Evolutionary conservation across 37 sponge, comb jelly and placozoan species (phyloP), one percentile per base, ranked within the genome.

Genomic region (Tethya wilhelma): DNA sequence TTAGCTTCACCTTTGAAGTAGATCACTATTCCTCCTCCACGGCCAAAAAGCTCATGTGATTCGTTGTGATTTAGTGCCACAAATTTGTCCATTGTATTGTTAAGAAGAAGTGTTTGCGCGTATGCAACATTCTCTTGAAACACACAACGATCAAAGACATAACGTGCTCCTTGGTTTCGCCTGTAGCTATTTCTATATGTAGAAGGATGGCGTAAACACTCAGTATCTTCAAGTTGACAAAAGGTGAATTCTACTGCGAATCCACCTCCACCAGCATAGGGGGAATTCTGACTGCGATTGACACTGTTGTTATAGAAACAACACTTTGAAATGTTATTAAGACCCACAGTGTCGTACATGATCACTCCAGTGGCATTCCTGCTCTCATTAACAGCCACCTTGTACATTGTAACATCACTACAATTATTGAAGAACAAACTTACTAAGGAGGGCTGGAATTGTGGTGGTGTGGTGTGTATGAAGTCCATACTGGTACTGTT

Each of bases 1-100:
- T 4, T 25, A 37, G 93, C 84, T 29, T 75, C 66, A 12, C 80
- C 80, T 42, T 87, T 88, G 60, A 93, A 77, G 45, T 77, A 79
- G 2, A 93, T 25, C 2, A 81, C 81, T 6, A 93, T 31, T 0
- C 93, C 93, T 9, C 89, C 93, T 29, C 93, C 93, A 66, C 89
- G 59, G 0, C 93, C 93, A 71, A 93, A 81, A 36, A 78, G 72
- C 26, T 77, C 9, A 59, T 88, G 86, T 20, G 66, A 72, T 2
- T 2, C 0, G 1, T 26, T 22, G 20, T 78, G 64, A 17, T 84
- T 84, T 4, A 84, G 71, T 68, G 79, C 58, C 22, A 56, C 71
- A 0, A 64, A 72, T n/a, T n/a, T n/a, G 7, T 36, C 20, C 20
- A 37, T 42, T 20, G 32, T 60, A 0, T 33, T 20, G 37, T 74